Percentiles rank a stretch among this genome's conserved stretches.
These are phyloP conservation scores for Standfussiana lucernea DNA, from an alignment of 2,888 invertebrate genomes.

Conservation along the genomic window DNA sequence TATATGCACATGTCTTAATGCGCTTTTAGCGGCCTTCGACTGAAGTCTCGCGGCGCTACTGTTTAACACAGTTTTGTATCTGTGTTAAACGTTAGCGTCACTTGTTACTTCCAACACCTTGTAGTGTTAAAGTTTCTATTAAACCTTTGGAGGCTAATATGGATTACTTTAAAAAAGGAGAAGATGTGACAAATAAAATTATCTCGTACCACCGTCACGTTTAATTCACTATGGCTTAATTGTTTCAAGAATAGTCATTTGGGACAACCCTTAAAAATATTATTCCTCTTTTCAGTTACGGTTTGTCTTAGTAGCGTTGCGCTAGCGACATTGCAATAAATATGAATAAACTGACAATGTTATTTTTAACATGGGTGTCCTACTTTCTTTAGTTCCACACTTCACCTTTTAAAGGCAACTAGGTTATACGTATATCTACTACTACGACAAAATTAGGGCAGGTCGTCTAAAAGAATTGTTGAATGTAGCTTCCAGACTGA, in stretches of 20 bases:
- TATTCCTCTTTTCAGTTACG: background rate
- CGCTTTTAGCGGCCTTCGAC: slow-evolving; percentile 40
- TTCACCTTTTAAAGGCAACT: slow-evolving; percentile 61
- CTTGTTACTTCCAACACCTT: background rate
- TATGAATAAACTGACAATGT: slow-evolving; percentile 40
- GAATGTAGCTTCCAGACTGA: slow-evolving; percentile 40
- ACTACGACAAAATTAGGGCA: slow-evolving; percentile 54
- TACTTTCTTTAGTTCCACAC: slow-evolving; percentile 51
- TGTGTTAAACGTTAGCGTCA: slow-evolving; percentile 10
- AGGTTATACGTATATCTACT: slow-evolving; percentile 47
- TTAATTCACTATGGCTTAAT: background rate
- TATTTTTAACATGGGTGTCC: slow-evolving; percentile 54
- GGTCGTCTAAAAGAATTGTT: slow-evolving; percentile 48
- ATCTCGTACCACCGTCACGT: background rate
- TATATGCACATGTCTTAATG: slow-evolving; percentile 33
- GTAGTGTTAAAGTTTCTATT: background rate
- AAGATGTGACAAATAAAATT: background rate
- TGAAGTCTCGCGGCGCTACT: slow-evolving; percentile 18
- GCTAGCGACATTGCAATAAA: slow-evolving; percentile 16
- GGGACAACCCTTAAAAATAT: background rate
- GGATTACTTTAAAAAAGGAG: background rate
- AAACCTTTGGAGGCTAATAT: background rate
- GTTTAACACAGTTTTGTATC: slow-evolving; percentile 15
- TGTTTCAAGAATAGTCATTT: background rate
- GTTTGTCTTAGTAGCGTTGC: background rate